These are phyloP conservation scores for Pelodiscus sinensis DNA, from an alignment of 2,113 vertebrate species.

Conservation along the genomic window DNA sequence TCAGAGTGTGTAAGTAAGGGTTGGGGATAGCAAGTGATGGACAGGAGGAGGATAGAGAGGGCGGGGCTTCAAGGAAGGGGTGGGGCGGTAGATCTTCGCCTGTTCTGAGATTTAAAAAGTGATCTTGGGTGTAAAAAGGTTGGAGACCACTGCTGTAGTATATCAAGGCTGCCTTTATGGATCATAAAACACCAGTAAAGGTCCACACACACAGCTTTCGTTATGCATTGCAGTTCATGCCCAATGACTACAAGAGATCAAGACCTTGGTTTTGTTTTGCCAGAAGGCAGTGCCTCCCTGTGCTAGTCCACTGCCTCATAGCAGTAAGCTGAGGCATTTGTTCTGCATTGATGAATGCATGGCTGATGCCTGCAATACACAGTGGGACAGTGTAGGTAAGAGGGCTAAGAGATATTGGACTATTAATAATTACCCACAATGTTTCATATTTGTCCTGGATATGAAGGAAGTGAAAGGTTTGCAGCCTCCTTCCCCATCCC, in stretches of 20 bases:
- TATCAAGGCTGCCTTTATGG: background rate
- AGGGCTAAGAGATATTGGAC: background rate
- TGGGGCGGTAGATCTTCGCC: no score
- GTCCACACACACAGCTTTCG: background rate
- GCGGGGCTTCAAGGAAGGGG: no score
- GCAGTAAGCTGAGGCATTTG: background rate
- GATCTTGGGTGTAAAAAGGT: no score
- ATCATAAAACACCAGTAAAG: background rate
- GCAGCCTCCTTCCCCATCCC: background rate
- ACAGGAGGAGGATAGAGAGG: no score
- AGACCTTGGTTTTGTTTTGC: background rate
- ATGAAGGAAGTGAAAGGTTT: rapidly evolving
- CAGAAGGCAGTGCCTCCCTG: background rate
- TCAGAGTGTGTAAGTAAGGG: no score
- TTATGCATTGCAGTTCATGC: rapidly evolving
- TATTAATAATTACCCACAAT: rapidly evolving
- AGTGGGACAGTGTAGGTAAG: background rate
- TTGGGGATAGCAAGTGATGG: no score
- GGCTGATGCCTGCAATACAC: background rate
- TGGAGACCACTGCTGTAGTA: no score
- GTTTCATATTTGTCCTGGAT: rapidly evolving
- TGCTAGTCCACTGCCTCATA: rapidly evolving
- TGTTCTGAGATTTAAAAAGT: no score
- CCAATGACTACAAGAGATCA: background rate
- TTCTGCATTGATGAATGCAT: background rate